These are phyloP conservation scores for Pseudococcus viburni DNA, from an alignment of 2,888 invertebrate species.

Conservation along the genomic window DNA sequence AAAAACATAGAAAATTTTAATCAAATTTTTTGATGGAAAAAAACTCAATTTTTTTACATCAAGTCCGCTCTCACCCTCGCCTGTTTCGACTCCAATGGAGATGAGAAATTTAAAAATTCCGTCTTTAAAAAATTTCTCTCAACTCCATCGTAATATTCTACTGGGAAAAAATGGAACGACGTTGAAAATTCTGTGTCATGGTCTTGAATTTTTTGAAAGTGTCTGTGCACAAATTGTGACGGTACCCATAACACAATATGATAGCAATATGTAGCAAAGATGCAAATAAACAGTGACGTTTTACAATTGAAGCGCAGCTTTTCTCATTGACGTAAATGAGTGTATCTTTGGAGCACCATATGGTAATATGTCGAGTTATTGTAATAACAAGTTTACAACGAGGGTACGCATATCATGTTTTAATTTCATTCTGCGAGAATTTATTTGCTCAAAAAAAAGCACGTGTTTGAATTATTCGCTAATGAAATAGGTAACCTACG, in stretches of 20 bases:
- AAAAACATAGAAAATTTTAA: no score
- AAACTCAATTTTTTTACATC: no score
- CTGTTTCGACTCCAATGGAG: no score
- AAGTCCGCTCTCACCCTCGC: no score
- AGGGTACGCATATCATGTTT: not conserved
- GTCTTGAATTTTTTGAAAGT: not conserved
- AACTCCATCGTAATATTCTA: no score
- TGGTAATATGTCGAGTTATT: not conserved
- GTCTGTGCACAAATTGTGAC: not conserved
- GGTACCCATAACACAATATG: not conserved
- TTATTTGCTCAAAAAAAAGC: not conserved
- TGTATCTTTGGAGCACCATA: constrained; percentile 6
- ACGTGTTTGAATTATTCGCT: not conserved
- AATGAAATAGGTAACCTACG: not conserved
- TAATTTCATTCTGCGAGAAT: not conserved
- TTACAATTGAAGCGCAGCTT: constrained; percentile 29
- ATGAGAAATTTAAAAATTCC: no score
- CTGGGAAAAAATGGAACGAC: not conserved
- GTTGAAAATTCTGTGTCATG: not conserved
- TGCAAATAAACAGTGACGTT: constrained; percentile 43
- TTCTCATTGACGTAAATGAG: constrained; percentile 22
- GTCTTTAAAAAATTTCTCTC: no score
- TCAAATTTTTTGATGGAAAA: no score
- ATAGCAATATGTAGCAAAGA: constrained; percentile 11
- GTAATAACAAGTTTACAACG: not conserved